Conservation (phyloP, 2,113 vertebrate genomes). For the Petromus typicus region DNA sequence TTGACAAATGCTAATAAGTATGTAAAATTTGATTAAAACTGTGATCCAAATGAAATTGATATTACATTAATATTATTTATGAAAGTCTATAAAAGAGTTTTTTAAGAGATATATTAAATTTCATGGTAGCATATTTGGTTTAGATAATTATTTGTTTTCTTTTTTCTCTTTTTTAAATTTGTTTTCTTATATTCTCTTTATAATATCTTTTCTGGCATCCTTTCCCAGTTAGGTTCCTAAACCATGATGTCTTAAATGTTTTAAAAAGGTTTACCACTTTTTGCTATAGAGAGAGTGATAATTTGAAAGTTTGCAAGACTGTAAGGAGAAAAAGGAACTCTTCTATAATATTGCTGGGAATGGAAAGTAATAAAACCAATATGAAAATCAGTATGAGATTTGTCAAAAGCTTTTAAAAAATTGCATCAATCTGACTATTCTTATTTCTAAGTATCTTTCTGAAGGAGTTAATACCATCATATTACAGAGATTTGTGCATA, state of each 20-base stretch:
- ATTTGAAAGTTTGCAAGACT: neutral
- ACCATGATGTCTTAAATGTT: neutral
- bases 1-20: neutral
- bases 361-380: neutral
- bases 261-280: neutral
- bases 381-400: neutral
- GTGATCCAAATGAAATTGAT: neutral
- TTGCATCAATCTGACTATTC: neutral
- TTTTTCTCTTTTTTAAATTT: no score
- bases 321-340: neutral
- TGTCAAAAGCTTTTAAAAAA: neutral
- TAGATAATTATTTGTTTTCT: neutral
- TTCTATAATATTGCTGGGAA: neutral
- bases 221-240: neutral
- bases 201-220: neutral
- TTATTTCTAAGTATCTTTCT: neutral
- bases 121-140: neutral
- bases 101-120: neutral
- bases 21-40: neutral
- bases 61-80: neutral
- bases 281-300: neutral
- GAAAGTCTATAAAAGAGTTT: neutral
- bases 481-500: neutral
- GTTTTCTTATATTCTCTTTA: slow-evolving; percentile 1
- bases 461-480: neutral